phyloP scores from a whole-genome alignment of 2,888 invertebrate species.

The Pyrrhosoma nymphula region DNA sequence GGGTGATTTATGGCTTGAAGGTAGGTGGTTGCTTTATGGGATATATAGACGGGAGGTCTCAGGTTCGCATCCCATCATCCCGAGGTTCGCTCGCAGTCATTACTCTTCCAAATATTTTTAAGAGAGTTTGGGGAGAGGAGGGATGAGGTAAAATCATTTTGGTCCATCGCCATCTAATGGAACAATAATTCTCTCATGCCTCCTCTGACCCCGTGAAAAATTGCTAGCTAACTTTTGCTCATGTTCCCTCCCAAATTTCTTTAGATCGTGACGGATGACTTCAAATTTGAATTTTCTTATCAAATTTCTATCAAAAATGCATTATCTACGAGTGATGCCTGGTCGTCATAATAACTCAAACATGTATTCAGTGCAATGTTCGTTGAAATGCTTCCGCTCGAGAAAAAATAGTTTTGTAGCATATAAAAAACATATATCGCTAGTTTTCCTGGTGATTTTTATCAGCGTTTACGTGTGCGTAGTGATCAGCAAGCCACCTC shows the following conservation, averaged over 20 bases:
- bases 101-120: not conserved
- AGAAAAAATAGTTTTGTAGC: no score
- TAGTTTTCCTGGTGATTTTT: no score
- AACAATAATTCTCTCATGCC: not conserved
- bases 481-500: no score
- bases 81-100: not conserved
- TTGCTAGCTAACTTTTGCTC: not conserved
- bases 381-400: no score
- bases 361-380: no score
- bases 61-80: not conserved
- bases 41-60: not conserved
- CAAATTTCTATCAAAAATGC: not conserved
- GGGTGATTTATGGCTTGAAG: not conserved
- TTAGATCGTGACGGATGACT: not conserved
- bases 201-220: not conserved
- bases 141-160: not conserved
- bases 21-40: not conserved
- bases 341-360: not conserved
- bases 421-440: no score
- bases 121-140: not conserved
- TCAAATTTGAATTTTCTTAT: not conserved
- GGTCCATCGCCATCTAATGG: not conserved
- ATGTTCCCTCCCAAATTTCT: not conserved
- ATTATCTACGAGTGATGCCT: no score
- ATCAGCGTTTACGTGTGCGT: no score